Evolutionary conservation across 2,113 vertebrate genomes (phyloP).

Genomic region (Rhinichthys klamathensis): DNA sequence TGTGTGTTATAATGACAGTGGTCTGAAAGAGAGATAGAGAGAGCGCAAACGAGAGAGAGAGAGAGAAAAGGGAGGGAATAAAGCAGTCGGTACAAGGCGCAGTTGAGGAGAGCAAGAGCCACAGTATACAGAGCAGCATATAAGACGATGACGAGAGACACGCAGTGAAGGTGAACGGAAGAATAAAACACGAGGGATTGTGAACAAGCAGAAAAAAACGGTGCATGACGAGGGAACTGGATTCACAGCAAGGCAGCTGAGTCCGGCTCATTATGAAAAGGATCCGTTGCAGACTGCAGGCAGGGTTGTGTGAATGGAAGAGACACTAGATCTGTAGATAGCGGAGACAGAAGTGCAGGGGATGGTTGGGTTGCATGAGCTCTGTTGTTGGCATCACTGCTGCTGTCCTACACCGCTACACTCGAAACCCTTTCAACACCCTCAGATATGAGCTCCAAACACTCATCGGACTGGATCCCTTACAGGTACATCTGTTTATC

Average conservation of each 20-base stretch:
- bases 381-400: constrained; percentile 70
- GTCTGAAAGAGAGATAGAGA: constrained; percentile 26
- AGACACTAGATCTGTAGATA: constrained; percentile 52
- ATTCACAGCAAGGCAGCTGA: constrained; percentile 36
- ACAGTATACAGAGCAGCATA: constrained; percentile 40
- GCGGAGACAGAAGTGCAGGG: constrained; percentile 64
- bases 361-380: constrained; percentile 73
- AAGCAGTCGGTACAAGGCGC: constrained; percentile 44
- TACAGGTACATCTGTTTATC: constrained; percentile 84
- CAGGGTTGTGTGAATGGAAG: constrained; percentile 23
- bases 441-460: constrained; percentile 92
- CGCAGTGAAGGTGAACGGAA: constrained; percentile 42
- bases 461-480: constrained; percentile 95
- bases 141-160: constrained; percentile 51
- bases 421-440: constrained; percentile 56
- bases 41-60: constrained; percentile 51
- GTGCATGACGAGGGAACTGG: constrained; percentile 33
- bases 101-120: constrained; percentile 56
- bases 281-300: constrained; percentile 24
- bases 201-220: constrained; percentile 47
- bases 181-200: constrained; percentile 16
- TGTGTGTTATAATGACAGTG: constrained; percentile 50
- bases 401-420: constrained; percentile 66
- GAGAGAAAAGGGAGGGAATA: constrained; percentile 59
- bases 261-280: constrained; percentile 61